phyloP scores from a whole-genome alignment of 1,140 invertebrate species.

The Ephestia elutella region DNA sequence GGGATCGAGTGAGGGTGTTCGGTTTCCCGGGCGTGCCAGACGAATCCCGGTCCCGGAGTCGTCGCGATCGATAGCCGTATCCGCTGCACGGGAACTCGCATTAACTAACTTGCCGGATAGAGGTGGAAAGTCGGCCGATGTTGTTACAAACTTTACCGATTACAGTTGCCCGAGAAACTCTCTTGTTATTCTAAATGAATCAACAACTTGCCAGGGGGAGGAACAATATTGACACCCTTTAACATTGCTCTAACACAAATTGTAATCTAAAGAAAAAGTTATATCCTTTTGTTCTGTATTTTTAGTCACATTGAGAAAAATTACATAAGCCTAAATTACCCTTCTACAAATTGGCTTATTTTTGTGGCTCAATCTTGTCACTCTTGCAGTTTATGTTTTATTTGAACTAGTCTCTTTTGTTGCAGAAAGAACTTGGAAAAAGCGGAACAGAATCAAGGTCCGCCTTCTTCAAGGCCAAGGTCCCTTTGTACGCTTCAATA shows the following conservation, averaged over 20 bases:
- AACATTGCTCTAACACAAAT: not conserved
- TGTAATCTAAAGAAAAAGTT: conserved; percentile 7
- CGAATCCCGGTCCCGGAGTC: conserved; percentile 63
- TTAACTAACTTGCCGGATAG: conserved; percentile 58
- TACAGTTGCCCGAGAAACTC: conserved; percentile 46
- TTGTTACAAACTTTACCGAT: conserved; percentile 69
- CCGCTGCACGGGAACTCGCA: conserved; percentile 63
- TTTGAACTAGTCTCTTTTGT: not conserved
- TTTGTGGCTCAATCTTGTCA: not conserved
- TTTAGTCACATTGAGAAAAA: no score
- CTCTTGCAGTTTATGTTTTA: not conserved
- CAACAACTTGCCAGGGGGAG: conserved; percentile 17
- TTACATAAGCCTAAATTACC: no score
- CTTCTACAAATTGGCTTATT: no score
- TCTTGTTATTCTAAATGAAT: conserved; percentile 47
- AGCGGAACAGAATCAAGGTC: not conserved
- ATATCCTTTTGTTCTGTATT: no score
- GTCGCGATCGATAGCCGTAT: conserved; percentile 69
- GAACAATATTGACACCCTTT: conserved; percentile 25
- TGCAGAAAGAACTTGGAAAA: not conserved
- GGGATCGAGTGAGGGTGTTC: conserved; percentile 27
- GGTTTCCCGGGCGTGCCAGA: conserved; percentile 57
- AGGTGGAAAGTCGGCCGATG: conserved; percentile 65
- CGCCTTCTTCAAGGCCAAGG: not conserved
- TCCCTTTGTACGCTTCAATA: not conserved